A percentile compares a stretch with the other conserved stretches of the same genome.
These are phyloP conservation scores for Panthera tigris DNA, from an alignment of 2,113 vertebrate genomes.

Conservation along the genomic window DNA sequence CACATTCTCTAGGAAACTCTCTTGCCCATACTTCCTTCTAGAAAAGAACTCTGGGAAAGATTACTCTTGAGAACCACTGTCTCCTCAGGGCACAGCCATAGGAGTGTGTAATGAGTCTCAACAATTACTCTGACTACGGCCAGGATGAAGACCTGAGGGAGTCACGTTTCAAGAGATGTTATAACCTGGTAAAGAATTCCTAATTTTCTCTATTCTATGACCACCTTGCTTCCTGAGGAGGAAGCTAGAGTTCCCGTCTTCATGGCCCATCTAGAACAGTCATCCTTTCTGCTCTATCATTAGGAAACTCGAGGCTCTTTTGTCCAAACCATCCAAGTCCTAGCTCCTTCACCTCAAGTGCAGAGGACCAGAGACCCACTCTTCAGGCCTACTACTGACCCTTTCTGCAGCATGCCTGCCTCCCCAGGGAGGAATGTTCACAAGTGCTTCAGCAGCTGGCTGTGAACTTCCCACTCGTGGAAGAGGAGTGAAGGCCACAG, in stretches of 20 bases:
- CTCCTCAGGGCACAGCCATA: background rate
- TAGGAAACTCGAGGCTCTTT: background rate
- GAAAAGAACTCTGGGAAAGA: background rate
- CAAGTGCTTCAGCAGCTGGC: background rate
- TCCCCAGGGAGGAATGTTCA: background rate
- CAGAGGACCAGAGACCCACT: background rate
- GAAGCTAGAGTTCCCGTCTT: background rate
- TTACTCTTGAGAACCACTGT: background rate
- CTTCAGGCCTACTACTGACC: background rate
- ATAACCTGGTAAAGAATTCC: background rate
- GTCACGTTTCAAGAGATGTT: background rate
- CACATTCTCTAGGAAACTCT: background rate
- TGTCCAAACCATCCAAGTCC: background rate
- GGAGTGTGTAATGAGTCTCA: background rate
- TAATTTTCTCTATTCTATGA: background rate
- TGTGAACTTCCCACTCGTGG: background rate
- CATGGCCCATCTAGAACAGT: background rate
- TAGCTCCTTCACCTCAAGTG: background rate
- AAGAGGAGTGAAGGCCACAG: background rate
- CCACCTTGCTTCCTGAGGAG: background rate
- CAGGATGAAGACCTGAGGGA: background rate
- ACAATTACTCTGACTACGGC: background rate
- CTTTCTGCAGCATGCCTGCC: background rate
- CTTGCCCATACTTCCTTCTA: background rate
- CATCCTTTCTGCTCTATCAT: background rate